Conservation (phyloP, 1,140 invertebrate species). For the Pachypsylla venusta region DNA sequence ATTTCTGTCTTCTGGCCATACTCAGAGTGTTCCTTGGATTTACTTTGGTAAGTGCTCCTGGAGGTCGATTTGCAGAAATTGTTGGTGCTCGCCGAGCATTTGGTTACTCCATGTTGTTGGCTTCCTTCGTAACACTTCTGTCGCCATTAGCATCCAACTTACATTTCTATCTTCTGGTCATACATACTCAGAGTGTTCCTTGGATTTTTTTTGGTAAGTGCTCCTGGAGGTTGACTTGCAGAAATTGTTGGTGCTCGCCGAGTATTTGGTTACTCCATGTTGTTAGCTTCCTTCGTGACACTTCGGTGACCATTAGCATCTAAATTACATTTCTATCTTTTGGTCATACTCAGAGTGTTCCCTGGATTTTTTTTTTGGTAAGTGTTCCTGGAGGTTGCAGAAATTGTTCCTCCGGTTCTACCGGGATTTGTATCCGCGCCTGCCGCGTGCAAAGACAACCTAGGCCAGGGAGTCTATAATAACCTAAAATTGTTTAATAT, state of each 20-base stretch:
- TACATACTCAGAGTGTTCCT: constrained; percentile 44
- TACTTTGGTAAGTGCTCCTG: constrained; percentile 48
- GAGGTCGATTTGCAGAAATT: constrained; percentile 64
- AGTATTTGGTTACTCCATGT: constrained; percentile 71
- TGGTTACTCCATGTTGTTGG: constrained; percentile 65
- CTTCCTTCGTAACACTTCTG: constrained; percentile 63
- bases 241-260: constrained; percentile 68
- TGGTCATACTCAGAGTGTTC: constrained; percentile 45
- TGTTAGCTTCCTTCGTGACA: constrained; percentile 64
- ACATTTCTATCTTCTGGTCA: constrained; percentile 43
- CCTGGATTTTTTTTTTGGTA: too few relatives aligned
- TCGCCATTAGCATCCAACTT: constrained; percentile 53
- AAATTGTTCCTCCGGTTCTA: too few relatives aligned
- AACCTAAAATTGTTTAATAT: constrained; percentile 17
- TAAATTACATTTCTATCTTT: constrained; percentile 37
- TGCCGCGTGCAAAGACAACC: too few relatives aligned
- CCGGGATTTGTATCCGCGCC: too few relatives aligned
- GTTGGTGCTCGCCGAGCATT: constrained; percentile 69
- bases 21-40: constrained; percentile 53
- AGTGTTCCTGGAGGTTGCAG: too few relatives aligned
- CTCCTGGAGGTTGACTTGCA: constrained; percentile 69
- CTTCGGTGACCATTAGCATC: constrained; percentile 63
- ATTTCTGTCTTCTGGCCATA: constrained; percentile 43
- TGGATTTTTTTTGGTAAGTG: constrained; percentile 50
- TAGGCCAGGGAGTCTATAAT: not conserved